These are phyloP conservation scores for Alosa alosa DNA, from an alignment of 2,113 vertebrate genomes.

Conservation along the genomic window DNA sequence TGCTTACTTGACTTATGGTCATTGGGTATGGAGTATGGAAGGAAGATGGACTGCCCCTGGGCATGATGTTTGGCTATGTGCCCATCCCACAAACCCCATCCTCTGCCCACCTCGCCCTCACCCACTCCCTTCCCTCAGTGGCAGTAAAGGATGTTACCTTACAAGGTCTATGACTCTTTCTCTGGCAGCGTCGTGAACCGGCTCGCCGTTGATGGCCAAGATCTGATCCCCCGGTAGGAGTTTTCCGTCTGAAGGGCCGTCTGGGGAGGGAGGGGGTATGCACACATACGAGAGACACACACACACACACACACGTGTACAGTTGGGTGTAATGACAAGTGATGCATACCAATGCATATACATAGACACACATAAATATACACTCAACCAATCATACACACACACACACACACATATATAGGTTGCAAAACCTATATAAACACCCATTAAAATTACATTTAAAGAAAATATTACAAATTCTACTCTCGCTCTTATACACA, in stretches of 20 bases:
- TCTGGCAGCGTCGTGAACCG: conserved; percentile 89
- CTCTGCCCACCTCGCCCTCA: not conserved
- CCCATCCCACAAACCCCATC: not conserved
- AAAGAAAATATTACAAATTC: not conserved
- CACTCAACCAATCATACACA: not conserved
- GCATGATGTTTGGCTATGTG: not conserved
- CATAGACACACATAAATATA: not conserved
- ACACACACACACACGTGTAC: not conserved
- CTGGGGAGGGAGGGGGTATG: conserved; percentile 59
- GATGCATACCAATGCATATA: not conserved
- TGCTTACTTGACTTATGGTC: not conserved
- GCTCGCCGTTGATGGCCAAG: conserved; percentile 92
- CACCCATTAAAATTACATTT: too few relatives aligned
- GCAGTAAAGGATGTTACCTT: conserved; percentile 87
- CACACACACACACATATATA: conserved; percentile 2
- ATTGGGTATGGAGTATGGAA: not conserved
- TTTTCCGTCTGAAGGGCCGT: conserved; percentile 93
- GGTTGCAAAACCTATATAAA: too few relatives aligned
- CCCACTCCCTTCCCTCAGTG: conserved; percentile 56
- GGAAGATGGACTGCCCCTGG: not conserved
- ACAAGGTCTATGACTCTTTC: conserved; percentile 97
- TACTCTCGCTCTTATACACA: not conserved
- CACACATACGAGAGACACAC: conserved; percentile 26
- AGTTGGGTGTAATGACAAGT: not conserved
- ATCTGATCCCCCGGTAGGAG: conserved; percentile 95